Conservation (phyloP, 2,113 vertebrate species). For the Otus sunia region DNA sequence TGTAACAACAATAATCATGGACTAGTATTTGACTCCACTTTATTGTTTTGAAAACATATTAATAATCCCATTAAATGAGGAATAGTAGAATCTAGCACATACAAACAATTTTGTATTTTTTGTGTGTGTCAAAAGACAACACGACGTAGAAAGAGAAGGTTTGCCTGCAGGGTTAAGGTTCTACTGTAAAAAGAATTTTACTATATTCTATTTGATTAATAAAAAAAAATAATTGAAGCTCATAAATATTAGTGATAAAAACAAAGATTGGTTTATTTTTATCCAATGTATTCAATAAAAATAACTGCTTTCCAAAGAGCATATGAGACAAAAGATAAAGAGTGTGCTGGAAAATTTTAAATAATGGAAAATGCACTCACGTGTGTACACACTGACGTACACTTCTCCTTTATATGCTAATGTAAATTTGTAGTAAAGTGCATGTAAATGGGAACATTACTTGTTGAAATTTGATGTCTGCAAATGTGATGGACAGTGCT, state of each 20-base stretch:
- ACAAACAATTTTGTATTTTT: not conserved
- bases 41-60: not conserved
- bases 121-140: not conserved
- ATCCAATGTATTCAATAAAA: not conserved
- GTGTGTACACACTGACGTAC: not conserved
- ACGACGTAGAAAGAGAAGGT: not conserved
- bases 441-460: not conserved
- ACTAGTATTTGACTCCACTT: not conserved
- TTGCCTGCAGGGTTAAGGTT: not conserved
- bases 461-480: not conserved
- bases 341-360: not conserved
- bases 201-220: not conserved
- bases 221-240: not conserved
- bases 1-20: not conserved
- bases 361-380: not conserved
- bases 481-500: not conserved
- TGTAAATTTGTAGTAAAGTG: not conserved
- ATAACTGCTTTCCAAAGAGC: not conserved
- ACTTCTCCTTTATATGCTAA: not conserved
- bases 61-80: not conserved
- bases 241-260: not conserved
- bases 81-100: not conserved
- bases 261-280: not conserved
- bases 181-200: not conserved
- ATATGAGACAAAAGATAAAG: not conserved